Evolutionary conservation across 1,140 invertebrate species (phyloP).

Genomic region (Apis dorsata): DNA sequence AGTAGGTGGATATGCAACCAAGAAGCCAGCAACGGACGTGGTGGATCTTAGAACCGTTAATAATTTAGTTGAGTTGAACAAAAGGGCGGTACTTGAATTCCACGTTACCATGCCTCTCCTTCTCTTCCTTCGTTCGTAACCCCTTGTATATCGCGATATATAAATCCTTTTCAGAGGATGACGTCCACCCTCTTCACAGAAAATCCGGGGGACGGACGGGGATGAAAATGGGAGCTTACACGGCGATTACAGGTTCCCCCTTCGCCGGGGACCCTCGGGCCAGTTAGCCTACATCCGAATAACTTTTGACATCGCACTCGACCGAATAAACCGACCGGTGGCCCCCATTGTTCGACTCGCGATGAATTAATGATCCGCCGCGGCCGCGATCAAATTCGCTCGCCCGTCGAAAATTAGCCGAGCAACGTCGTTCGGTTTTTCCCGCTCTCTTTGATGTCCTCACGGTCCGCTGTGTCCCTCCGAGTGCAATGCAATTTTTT

Average conservation of each 20-base stretch:
- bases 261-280: slow-evolving; percentile 45
- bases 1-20: slow-evolving; percentile 56
- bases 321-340: slow-evolving; percentile 35
- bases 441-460: slow-evolving; percentile 26
- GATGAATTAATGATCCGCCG: slow-evolving; percentile 27
- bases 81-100: slow-evolving; percentile 60
- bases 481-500: not conserved
- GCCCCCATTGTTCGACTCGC: slow-evolving; percentile 10
- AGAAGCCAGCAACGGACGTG: slow-evolving; percentile 38
- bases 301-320: slow-evolving; percentile 58
- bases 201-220: slow-evolving; percentile 46
- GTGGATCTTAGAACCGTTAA: slow-evolving; percentile 59
- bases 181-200: slow-evolving; percentile 30
- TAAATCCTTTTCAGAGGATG: slow-evolving; percentile 47
- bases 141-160: slow-evolving; percentile 59
- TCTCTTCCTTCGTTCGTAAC: not conserved
- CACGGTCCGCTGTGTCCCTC: not conserved
- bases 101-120: slow-evolving; percentile 29
- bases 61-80: slow-evolving; percentile 64
- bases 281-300: slow-evolving; percentile 60
- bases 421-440: not conserved
- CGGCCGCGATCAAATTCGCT: not conserved
- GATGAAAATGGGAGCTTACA: slow-evolving; percentile 60
- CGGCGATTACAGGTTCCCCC: slow-evolving; percentile 56
- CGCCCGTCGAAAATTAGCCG: not conserved